A percentile compares a stretch with the other conserved stretches of the same genome.
These are phyloP conservation scores for Troglohyphantes excavatus DNA, from an alignment of 2,888 invertebrate genomes.

Conservation along the genomic window DNA sequence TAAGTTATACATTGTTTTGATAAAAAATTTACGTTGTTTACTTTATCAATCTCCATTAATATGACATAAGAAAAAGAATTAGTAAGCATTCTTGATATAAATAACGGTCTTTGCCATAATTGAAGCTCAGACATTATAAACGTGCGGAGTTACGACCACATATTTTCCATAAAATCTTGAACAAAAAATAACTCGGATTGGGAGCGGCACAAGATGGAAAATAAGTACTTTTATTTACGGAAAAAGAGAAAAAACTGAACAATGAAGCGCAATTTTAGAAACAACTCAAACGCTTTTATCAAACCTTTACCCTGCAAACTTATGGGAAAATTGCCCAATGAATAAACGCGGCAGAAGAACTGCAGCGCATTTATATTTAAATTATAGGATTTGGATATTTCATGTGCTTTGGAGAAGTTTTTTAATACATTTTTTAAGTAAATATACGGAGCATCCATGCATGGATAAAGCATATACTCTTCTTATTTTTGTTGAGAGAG, in stretches of 20 bases:
- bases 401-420: background rate
- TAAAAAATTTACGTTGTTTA: too few relatives aligned
- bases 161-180: too few relatives aligned
- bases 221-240: too few relatives aligned
- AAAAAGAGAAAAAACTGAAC: background rate
- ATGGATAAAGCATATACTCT: background rate
- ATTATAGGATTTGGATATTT: background rate
- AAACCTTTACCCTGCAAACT: background rate
- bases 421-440: background rate
- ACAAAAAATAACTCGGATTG: too few relatives aligned
- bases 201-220: too few relatives aligned
- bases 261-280: background rate
- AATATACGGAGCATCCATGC: background rate
- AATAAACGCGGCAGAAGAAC: background rate
- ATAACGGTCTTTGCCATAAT: too few relatives aligned
- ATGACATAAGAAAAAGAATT: too few relatives aligned
- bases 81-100: too few relatives aligned
- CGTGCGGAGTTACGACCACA: too few relatives aligned
- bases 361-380: background rate
- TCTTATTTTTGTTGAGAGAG: background rate
- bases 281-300: background rate
- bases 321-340: background rate
- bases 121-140: too few relatives aligned
- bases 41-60: too few relatives aligned
- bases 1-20: too few relatives aligned